Conservation (phyloP, 2,113 vertebrate species). For the Scortum barcoo region DNA sequence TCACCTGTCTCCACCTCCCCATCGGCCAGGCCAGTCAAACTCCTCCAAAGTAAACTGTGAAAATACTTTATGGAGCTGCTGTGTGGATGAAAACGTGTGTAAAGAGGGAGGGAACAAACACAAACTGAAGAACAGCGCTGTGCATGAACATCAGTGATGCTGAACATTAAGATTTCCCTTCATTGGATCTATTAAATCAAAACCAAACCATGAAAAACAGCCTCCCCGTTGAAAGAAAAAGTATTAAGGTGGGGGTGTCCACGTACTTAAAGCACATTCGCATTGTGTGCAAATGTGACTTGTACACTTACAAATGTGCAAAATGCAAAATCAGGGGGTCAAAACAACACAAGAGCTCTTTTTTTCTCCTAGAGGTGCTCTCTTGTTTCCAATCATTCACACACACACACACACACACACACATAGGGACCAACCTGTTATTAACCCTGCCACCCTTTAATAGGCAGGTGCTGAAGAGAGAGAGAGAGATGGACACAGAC, state of each 20-base stretch:
- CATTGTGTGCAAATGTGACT: background rate
- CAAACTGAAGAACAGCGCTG: background rate
- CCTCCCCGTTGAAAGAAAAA: background rate
- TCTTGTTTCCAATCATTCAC: constrained; percentile 53
- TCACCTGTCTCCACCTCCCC: too few species aligned
- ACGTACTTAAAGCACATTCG: background rate
- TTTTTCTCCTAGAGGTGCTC: constrained; percentile 49
- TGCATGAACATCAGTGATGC: background rate
- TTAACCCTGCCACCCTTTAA: constrained; percentile 81
- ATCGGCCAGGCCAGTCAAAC: background rate
- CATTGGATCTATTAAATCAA: too few species aligned
- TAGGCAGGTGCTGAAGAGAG: constrained; percentile 80
- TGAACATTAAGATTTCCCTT: background rate
- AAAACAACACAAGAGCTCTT: constrained; percentile 55
- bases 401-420: constrained; percentile 27
- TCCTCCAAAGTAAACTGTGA: background rate
- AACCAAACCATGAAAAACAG: background rate
- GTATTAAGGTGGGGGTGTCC: background rate
- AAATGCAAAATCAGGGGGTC: background rate
- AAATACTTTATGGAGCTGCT: background rate
- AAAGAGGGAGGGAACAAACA: too few species aligned
- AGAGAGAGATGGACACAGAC: constrained; percentile 62
- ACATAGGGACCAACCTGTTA: constrained; percentile 74
- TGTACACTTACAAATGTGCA: background rate
- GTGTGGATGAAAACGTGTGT: background rate